These are phyloP conservation scores for Tenodera sinensis DNA, from an alignment of 2,888 invertebrate species.

Conservation along the genomic window DNA sequence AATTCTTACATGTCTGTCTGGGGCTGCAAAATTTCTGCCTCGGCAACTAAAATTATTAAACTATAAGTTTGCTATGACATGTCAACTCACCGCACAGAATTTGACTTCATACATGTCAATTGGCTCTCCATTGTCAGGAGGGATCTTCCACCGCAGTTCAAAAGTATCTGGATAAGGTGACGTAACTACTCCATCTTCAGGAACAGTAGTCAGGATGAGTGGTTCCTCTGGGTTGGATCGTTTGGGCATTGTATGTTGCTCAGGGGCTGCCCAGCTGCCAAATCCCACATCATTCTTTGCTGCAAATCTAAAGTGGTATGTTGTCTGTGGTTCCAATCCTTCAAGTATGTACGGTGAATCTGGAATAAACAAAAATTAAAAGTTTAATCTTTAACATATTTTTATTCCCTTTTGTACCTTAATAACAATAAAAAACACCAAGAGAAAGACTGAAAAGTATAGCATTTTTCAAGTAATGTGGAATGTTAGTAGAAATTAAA, in stretches of 20 bases:
- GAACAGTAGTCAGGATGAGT: constrained; percentile 51
- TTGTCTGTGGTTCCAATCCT: constrained; percentile 68
- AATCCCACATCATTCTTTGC: constrained; percentile 80
- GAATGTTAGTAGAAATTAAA: too few relatives aligned
- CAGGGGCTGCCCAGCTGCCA: constrained; percentile 67
- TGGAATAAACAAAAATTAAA: constrained; percentile 29
- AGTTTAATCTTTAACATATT: too few relatives aligned
- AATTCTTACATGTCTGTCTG: background rate
- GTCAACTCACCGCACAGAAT: constrained; percentile 69
- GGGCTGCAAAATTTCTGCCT: background rate
- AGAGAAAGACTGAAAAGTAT: too few relatives aligned
- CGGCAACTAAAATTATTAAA: background rate
- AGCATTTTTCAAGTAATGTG: too few relatives aligned
- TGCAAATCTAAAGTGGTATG: constrained; percentile 80
- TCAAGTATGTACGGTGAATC: constrained; percentile 80
- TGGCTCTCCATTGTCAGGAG: constrained; percentile 85
- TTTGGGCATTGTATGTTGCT: constrained; percentile 68
- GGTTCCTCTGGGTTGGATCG: constrained; percentile 74
- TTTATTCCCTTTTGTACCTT: too few relatives aligned
- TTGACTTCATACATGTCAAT: constrained; percentile 78
- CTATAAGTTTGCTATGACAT: background rate
- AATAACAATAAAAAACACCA: too few relatives aligned
- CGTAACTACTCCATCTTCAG: constrained; percentile 49
- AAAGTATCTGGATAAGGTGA: constrained; percentile 73
- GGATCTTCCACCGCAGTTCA: constrained; percentile 79